These are phyloP conservation scores for Apogon hyalosoma DNA, from an alignment of 2,797 vertebrate species.

Conservation along the genomic window DNA sequence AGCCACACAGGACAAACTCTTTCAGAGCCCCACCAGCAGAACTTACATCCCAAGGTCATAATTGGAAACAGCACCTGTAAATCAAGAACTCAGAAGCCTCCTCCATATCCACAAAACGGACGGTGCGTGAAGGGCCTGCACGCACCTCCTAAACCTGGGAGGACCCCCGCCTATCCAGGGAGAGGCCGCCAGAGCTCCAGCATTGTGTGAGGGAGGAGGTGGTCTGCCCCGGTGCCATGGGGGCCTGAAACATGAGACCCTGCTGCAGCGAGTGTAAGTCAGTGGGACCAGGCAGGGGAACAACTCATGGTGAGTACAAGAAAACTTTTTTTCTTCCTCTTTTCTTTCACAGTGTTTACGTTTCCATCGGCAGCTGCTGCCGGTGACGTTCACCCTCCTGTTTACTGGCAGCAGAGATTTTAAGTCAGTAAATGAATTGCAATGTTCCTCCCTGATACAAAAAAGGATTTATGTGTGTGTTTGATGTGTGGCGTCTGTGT, in stretches of 20 bases:
- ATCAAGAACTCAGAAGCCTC: slow-evolving; percentile 80
- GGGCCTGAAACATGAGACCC: slow-evolving; percentile 77
- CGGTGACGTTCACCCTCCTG: slow-evolving; percentile 63
- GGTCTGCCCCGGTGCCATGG: slow-evolving; percentile 64
- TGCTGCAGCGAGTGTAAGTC: slow-evolving; percentile 69
- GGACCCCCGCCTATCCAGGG: slow-evolving; percentile 64
- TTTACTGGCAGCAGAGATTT: slow-evolving; percentile 72
- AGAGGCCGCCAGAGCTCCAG: slow-evolving; percentile 80
- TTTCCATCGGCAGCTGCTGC: slow-evolving; percentile 54
- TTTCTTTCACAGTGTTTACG: slow-evolving; percentile 59
- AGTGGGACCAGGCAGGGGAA: slow-evolving; percentile 70
- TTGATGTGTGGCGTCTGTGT: slow-evolving; percentile 68
- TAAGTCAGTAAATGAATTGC: slow-evolving; percentile 74
- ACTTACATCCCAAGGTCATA: slow-evolving; percentile 66
- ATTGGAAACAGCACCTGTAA: slow-evolving; percentile 57
- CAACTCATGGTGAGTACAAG: slow-evolving; percentile 76
- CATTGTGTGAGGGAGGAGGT: slow-evolving; percentile 77
- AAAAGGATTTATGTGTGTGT: slow-evolving; percentile 60
- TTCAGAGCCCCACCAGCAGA: slow-evolving; percentile 49
- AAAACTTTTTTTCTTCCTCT: slow-evolving; percentile 10
- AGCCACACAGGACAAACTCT: slow-evolving; percentile 52
- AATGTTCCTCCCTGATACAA: slow-evolving; percentile 62
- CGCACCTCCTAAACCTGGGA: slow-evolving; percentile 53
- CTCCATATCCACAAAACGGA: slow-evolving; percentile 81
- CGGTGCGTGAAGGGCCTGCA: slow-evolving; percentile 66